A percentile compares a stretch with the other conserved stretches of the same genome.
Conservation (phyloP, 2,113 vertebrate genomes). For the Octodon degus region DNA sequence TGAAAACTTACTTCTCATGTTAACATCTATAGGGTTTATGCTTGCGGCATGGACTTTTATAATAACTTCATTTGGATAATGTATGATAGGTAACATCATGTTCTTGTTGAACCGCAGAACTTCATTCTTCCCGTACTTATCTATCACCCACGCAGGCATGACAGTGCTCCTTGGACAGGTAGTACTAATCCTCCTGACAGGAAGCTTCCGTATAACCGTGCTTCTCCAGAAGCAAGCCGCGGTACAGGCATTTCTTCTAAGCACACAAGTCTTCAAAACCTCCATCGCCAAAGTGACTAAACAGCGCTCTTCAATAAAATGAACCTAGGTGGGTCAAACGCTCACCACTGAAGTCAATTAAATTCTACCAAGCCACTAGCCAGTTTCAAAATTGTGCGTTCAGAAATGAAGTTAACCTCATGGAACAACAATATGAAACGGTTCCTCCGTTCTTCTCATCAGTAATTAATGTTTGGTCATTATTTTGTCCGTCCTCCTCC, state of each 20-base stretch:
- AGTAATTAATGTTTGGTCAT: not conserved
- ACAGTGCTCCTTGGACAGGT: conserved; percentile 78
- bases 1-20: conserved; percentile 95
- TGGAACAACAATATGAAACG: not conserved
- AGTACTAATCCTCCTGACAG: conserved; percentile 81
- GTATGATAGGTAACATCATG: conserved; percentile 90
- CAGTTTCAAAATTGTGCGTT: not conserved
- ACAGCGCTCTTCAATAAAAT: not conserved
- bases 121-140: conserved; percentile 93
- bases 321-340: not conserved
- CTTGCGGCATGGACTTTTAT: conserved; percentile 94
- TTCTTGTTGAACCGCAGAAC: conserved; percentile 92
- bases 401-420: not conserved
- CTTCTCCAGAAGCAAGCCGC: conserved; percentile 58
- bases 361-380: not conserved
- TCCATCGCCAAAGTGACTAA: conserved; percentile 35
- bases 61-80: conserved; percentile 96
- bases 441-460: not conserved
- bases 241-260: conserved; percentile 37
- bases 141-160: conserved; percentile 97
- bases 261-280: conserved; percentile 57
- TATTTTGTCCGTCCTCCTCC: not conserved
- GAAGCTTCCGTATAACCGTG: not conserved
- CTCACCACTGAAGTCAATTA: not conserved
- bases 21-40: conserved; percentile 95